Evolutionary conservation across 2,888 invertebrate species (phyloP).

Genomic region (Sphecodes monilicornis): DNA sequence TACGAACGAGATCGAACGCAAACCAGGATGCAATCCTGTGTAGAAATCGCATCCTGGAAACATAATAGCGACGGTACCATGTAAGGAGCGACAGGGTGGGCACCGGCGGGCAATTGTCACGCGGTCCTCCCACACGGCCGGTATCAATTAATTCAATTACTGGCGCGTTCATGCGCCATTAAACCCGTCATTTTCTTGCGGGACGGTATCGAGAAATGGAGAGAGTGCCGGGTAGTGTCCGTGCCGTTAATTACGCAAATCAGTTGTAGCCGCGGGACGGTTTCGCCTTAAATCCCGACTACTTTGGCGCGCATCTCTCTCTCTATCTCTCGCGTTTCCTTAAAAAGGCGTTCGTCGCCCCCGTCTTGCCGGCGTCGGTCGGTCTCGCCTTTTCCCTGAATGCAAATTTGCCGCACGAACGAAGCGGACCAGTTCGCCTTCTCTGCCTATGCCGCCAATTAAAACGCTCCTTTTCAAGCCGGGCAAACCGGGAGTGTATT

Average conservation of each 20-base stretch:
- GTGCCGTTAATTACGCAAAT: conserved; percentile 67
- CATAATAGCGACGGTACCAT: background rate
- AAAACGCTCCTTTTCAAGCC: conserved; percentile 81
- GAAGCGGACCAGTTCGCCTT: conserved; percentile 54
- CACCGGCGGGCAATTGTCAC: conserved; percentile 21
- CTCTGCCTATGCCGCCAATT: conserved; percentile 77
- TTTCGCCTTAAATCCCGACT: conserved; percentile 64
- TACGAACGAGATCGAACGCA: background rate
- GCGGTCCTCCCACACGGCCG: background rate
- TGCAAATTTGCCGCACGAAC: conserved; percentile 76
- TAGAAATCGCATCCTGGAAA: background rate
- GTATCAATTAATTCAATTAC: conserved; percentile 54
- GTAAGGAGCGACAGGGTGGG: background rate
- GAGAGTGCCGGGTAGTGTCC: conserved; percentile 1
- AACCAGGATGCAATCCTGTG: background rate
- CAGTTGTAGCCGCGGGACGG: conserved; percentile 41
- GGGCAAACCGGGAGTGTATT: conserved; percentile 61
- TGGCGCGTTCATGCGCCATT: conserved; percentile 44
- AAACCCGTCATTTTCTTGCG: conserved; percentile 26
- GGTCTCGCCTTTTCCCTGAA: conserved; percentile 59
- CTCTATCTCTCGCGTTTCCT: conserved; percentile 21
- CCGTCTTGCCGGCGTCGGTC: conserved; percentile 26
- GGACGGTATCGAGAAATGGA: background rate
- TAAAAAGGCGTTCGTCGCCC: conserved; percentile 61
- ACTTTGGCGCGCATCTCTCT: conserved; percentile 43